phyloP scores from a whole-genome alignment of 2,797 vertebrate genomes.

The Epinephelus awoara region DNA sequence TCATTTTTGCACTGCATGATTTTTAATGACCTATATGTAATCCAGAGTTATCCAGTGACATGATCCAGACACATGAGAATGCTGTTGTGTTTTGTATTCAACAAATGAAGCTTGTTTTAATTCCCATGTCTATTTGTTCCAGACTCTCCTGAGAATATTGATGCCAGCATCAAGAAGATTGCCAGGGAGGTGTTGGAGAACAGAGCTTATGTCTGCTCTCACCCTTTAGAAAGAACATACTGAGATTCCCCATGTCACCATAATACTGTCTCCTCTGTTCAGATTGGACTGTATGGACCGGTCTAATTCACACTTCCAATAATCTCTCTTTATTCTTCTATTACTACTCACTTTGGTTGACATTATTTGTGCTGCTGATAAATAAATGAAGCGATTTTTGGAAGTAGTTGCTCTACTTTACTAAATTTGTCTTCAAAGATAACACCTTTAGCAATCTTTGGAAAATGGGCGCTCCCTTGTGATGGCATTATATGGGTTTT shows the following conservation, averaged over 20 bases:
- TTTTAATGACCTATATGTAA: conserved; percentile 41
- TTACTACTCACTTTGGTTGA: background rate
- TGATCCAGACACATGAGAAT: conserved; percentile 28
- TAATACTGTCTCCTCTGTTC: conserved; percentile 1
- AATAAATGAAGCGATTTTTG: conserved; percentile 32
- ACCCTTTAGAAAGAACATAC: conserved; percentile 91
- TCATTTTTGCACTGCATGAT: conserved; percentile 43
- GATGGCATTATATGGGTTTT: conserved; percentile 2
- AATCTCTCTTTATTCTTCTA: background rate
- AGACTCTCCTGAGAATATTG: conserved; percentile 93
- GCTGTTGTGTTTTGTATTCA: conserved; percentile 21
- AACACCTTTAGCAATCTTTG: background rate
- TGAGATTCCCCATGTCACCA: conserved; percentile 66
- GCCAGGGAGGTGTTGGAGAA: conserved; percentile 90
- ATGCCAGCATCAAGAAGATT: conserved; percentile 92
- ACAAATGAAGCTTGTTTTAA: conserved; percentile 30
- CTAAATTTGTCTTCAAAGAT: conserved; percentile 10
- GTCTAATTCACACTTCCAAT: background rate
- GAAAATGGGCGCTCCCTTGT: background rate
- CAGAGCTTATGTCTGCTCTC: conserved; percentile 90
- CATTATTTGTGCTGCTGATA: conserved; percentile 8
- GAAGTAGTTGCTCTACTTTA: conserved; percentile 12
- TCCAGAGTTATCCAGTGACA: conserved; percentile 20
- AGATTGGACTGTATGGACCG: conserved; percentile 13
- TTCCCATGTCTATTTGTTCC: conserved; percentile 48